These are phyloP conservation scores for Drosophila colorata DNA, from an alignment of 2,888 invertebrate species.

Conservation along the genomic window DNA sequence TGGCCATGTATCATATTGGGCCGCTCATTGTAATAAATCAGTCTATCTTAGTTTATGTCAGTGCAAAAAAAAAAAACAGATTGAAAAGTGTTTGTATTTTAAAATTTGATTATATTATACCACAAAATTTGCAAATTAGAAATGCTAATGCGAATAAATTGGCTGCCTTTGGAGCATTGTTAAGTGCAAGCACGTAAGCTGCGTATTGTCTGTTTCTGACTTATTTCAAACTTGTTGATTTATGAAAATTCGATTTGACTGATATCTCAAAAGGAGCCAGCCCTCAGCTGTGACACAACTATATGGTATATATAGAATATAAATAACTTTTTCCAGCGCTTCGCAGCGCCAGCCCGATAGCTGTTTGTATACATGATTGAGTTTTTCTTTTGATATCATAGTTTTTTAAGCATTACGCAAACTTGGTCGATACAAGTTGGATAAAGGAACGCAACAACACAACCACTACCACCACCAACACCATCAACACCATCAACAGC, in stretches of 20 bases:
- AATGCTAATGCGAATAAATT: constrained; percentile 19
- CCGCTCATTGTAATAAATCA: constrained; percentile 9
- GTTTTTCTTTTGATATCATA: constrained; percentile 36
- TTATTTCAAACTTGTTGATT: constrained; percentile 21
- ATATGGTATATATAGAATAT: background rate
- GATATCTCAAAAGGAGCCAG: background rate
- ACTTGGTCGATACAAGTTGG: constrained; percentile 20
- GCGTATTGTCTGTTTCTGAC: constrained; percentile 8
- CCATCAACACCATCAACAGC: no score
- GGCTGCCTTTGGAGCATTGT: constrained; percentile 4
- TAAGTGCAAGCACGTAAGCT: constrained; percentile 7
- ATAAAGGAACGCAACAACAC: background rate
- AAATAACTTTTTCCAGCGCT: background rate
- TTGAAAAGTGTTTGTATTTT: constrained; percentile 1
- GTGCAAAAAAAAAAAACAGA: background rate
- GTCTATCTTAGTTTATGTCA: constrained; percentile 4
- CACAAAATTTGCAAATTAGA: constrained; percentile 12
- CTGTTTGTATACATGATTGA: constrained; percentile 51
- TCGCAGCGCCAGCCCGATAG: constrained; percentile 11
- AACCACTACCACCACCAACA: no score
- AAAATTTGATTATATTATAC: constrained; percentile 6
- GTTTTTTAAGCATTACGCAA: constrained; percentile 36
- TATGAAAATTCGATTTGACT: constrained; percentile 24
- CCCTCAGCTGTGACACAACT: constrained; percentile 3
- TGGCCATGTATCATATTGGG: constrained; percentile 10